Conservation (phyloP, 2,888 invertebrate species). For the Acrobasis repandana region DNA sequence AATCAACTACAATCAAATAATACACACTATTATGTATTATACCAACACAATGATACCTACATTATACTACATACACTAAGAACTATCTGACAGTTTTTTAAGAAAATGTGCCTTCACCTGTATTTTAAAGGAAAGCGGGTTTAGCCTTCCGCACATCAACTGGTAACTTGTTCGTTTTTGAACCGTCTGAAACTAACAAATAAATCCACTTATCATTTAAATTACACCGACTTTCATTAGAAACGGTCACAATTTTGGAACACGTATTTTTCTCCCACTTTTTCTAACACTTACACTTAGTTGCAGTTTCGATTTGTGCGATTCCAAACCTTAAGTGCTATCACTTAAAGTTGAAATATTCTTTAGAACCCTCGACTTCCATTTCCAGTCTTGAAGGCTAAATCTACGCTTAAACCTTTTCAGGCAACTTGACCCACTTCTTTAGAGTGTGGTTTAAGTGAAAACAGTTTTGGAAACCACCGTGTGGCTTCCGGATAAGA, state of each 20-base stretch:
- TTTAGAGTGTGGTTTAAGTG: conserved; percentile 36
- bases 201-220: not conserved
- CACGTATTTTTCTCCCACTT: not conserved
- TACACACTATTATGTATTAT: no score
- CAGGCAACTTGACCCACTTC: conserved; percentile 71
- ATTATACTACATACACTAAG: no score
- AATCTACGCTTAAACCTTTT: conserved; percentile 75
- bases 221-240: not conserved
- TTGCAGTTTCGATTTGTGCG: not conserved
- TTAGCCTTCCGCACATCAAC: no score
- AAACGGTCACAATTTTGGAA: not conserved
- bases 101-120: no score
- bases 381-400: conserved; percentile 69
- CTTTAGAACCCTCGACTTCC: conserved; percentile 60
- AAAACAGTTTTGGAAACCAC: conserved; percentile 16
- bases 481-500: no score
- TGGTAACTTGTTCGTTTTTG: no score
- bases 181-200: not conserved
- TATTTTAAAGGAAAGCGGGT: no score
- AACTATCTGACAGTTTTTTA: no score
- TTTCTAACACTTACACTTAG: conserved; percentile 12
- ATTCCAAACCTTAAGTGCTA: not conserved
- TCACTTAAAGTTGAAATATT: conserved; percentile 52
- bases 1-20: no score
- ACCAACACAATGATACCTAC: no score